Conservation (phyloP, 2,113 vertebrate genomes). For the Neodontobutis hainanensis region DNA sequence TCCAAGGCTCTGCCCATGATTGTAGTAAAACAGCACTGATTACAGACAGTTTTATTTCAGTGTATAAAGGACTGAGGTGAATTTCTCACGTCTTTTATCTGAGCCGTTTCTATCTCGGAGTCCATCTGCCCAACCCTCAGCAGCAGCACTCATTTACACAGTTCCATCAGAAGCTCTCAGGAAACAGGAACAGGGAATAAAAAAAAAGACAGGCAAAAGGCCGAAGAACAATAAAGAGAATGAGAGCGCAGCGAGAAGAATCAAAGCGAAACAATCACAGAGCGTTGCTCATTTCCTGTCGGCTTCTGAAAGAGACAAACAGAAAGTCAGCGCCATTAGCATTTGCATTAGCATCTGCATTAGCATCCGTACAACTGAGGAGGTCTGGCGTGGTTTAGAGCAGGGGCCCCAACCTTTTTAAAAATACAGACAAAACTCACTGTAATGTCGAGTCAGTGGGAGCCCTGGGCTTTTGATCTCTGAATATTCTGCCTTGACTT, state of each 20-base stretch:
- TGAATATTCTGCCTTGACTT: no score
- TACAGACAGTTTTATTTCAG: no score
- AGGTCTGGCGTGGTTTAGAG: no score
- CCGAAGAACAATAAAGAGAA: slow-evolving; percentile 33
- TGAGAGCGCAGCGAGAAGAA: slow-evolving; percentile 13
- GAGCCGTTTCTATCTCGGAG: slow-evolving; percentile 30
- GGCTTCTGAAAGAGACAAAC: not conserved
- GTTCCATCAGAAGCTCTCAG: slow-evolving; percentile 20
- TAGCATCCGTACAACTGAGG: no score
- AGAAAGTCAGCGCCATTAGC: slow-evolving; percentile 24
- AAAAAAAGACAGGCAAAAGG: slow-evolving; percentile 8
- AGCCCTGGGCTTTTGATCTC: no score
- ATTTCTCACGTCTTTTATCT: slow-evolving; percentile 43
- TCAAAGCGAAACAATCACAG: slow-evolving; percentile 34
- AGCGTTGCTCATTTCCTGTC: slow-evolving; percentile 42
- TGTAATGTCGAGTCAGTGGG: no score
- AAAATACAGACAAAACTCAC: no score
- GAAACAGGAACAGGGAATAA: slow-evolving; percentile 10
- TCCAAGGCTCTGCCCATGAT: no score
- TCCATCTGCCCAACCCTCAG: slow-evolving; percentile 37
- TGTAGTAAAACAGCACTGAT: no score
- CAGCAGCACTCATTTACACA: slow-evolving; percentile 43
- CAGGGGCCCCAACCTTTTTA: no score
- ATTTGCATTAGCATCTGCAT: not conserved
- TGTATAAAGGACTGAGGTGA: no score